These are phyloP conservation scores for Gasterosteus aculeatus DNA, from an alignment of 2,113 vertebrate species.

Conservation along the genomic window DNA sequence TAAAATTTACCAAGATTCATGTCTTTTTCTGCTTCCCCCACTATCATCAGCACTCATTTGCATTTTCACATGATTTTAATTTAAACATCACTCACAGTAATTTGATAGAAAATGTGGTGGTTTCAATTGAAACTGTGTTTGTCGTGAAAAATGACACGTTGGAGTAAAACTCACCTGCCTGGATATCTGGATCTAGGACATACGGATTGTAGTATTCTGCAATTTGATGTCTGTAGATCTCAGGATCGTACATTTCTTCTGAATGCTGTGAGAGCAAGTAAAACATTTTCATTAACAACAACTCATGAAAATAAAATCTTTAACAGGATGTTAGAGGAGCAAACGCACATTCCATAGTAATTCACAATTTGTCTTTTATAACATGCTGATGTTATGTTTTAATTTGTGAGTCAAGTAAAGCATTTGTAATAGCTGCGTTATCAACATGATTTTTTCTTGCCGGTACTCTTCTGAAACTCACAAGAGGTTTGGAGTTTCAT, in stretches of 20 bases:
- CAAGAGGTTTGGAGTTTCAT: slow-evolving; percentile 65
- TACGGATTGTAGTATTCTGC: slow-evolving; percentile 94
- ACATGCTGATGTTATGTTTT: slow-evolving; percentile 8
- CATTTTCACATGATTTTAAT: neutral
- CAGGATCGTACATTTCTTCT: slow-evolving; percentile 95
- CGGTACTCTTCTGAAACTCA: slow-evolving; percentile 64
- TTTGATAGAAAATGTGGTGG: neutral
- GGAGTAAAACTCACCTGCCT: slow-evolving; percentile 86
- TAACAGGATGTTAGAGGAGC: neutral
- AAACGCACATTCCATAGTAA: neutral
- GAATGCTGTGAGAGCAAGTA: slow-evolving; percentile 81
- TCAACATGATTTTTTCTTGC: slow-evolving; percentile 16
- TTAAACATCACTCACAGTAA: neutral
- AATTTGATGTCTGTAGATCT: slow-evolving; percentile 90
- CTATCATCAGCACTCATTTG: neutral
- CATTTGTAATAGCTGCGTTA: neutral
- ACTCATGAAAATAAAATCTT: neutral
- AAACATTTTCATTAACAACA: slow-evolving; percentile 48
- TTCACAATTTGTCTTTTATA: neutral
- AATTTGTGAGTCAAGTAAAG: neutral
- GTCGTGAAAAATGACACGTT: neutral
- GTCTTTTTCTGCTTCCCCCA: neutral
- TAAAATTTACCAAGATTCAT: neutral
- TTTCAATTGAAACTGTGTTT: neutral
- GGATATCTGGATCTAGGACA: slow-evolving; percentile 91